Evolutionary conservation across 2,888 invertebrate genomes (phyloP), one percentile per base, ranked within the genome.

Genomic region (Nomada ruficornis): DNA sequence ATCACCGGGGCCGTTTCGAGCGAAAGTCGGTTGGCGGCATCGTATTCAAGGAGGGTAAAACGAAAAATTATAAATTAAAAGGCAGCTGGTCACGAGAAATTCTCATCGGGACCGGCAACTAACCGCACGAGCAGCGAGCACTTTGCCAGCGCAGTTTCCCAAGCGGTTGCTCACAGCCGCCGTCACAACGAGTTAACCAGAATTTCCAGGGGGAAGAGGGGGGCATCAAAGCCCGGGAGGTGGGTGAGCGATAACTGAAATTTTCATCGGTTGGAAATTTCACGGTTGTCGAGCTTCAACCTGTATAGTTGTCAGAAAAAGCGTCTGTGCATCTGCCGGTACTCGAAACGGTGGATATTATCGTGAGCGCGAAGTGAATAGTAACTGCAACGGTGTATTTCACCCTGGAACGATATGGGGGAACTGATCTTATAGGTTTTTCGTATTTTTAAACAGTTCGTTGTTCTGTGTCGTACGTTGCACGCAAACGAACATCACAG

Each of bases 191-290:
- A 78, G 83, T 82, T 82, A 71, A 77, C 67, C 70, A 64, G 67
- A 83, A 82, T 71, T 83, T 71, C 68, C 11, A 68, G 57, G 36
- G 52, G 52, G 42, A 4, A 11, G 36, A 42, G 29, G n/a, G 47
- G 52, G 47, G 23, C 26, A 54, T 80, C 71, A 59, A 82, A 80
- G 67, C 57, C 11, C 1, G 23, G 67, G 18, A 15, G 55, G 42
- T 29, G 70, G 57, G 15, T n/a, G 18, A 10, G 74, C 68, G 71
- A 75, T 69, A 69, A 75, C 64, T 78, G 82, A 82, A 82, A 82
- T 71, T 83, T 83, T 82, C 78, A 82, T 83, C 74, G 71, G 62
- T 72, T 20, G 70, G 54, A 78, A 75, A 75, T 83, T 75, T 78
- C 75, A 68, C 75, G 60, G 71, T 50, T 71, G 82, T 64, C 74